Conservation (phyloP, 2,797 vertebrate genomes). For the Myotis vivesi region DNA sequence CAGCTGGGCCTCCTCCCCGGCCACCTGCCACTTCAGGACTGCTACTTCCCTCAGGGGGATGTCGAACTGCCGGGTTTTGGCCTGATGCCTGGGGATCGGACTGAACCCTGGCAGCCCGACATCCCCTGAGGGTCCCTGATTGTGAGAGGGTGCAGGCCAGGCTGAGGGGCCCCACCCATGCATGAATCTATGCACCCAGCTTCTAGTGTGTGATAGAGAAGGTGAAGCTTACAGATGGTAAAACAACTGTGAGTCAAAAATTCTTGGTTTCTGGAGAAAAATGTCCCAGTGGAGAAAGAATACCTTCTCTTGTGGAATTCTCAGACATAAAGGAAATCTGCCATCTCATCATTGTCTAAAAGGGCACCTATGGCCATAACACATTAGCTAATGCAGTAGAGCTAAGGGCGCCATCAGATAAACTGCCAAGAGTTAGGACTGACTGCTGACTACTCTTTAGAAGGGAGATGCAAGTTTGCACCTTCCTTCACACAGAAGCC, state of each 20-base stretch:
- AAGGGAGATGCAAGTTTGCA: not conserved
- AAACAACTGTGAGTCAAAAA: constrained; percentile 39
- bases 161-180: too few relatives aligned
- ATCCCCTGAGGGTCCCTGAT: too few relatives aligned
- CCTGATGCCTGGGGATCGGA: too few relatives aligned
- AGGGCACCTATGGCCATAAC: not conserved
- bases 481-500: constrained; percentile 25
- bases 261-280: constrained; percentile 21
- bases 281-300: not conserved
- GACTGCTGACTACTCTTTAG: not conserved
- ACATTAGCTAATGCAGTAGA: not conserved
- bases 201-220: not conserved
- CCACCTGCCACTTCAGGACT: too few relatives aligned
- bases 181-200: too few relatives aligned
- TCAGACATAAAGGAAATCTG: not conserved
- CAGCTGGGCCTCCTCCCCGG: too few relatives aligned
- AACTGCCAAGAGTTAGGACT: not conserved
- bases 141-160: too few relatives aligned
- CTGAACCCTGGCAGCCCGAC: too few relatives aligned
- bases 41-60: too few relatives aligned
- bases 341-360: not conserved
- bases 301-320: not conserved
- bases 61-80: too few relatives aligned
- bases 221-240: constrained; percentile 25
- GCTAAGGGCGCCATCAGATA: not conserved